These are phyloP conservation scores for Hanleya hanleyi DNA, from an alignment of 2,888 invertebrate genomes.

Conservation along the genomic window DNA sequence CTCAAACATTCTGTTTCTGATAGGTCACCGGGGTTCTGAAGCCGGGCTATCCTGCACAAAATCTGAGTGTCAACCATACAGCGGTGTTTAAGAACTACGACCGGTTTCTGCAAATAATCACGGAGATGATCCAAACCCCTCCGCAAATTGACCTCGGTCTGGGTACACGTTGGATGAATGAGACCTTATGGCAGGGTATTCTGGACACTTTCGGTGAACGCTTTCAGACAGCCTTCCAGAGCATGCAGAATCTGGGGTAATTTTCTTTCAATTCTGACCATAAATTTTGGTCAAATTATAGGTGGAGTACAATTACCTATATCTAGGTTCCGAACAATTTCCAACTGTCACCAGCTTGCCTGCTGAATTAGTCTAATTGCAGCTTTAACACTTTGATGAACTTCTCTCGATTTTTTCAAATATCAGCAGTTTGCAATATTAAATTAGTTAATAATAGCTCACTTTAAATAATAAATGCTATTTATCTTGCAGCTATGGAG, in stretches of 20 bases:
- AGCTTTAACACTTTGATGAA: too few species aligned
- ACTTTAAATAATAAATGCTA: too few species aligned
- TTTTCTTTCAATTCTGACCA: too few species aligned
- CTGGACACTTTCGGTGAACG: not conserved
- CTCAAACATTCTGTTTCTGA: not conserved
- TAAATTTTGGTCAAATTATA: too few species aligned
- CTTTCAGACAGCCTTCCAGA: not conserved
- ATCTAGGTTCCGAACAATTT: too few species aligned
- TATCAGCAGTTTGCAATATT: too few species aligned
- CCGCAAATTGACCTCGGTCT: conserved; percentile 19
- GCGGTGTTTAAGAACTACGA: conserved; percentile 18
- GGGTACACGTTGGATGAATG: conserved; percentile 11
- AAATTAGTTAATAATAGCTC: too few species aligned
- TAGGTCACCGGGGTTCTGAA: not conserved
- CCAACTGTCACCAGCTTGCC: too few species aligned
- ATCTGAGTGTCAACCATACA: conserved; percentile 29
- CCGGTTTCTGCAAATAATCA: conserved; percentile 31
- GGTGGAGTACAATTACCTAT: too few species aligned
- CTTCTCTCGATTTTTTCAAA: too few species aligned
- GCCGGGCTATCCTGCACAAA: too few species aligned
- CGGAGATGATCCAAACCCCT: conserved; percentile 30
- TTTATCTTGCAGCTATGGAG: not conserved
- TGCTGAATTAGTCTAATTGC: too few species aligned
- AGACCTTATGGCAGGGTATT: not conserved
- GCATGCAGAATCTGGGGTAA: not conserved